Evolutionary conservation across 2,113 vertebrate species (phyloP).

Genomic region (Misgurnus anguillicaudatus): DNA sequence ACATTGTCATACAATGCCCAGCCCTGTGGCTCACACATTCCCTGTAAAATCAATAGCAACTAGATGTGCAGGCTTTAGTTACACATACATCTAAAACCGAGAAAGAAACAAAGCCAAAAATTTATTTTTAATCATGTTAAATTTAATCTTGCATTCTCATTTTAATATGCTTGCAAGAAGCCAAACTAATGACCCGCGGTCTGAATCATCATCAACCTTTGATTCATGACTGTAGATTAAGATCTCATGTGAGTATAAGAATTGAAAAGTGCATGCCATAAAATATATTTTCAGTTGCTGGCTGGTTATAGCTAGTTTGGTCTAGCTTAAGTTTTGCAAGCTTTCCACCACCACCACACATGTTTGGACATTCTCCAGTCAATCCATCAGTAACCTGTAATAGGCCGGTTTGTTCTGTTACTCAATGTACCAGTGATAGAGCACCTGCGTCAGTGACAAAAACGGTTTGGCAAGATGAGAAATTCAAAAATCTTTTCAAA

Average conservation of each 20-base stretch:
- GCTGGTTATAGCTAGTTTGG: background rate
- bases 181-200: background rate
- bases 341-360: background rate
- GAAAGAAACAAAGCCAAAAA: background rate
- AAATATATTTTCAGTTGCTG: background rate
- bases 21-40: too few relatives aligned
- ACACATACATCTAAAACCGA: too few relatives aligned
- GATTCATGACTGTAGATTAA: background rate
- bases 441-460: too few relatives aligned
- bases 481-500: too few relatives aligned
- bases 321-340: background rate
- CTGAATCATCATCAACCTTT: background rate
- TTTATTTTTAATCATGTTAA: background rate
- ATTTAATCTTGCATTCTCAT: background rate
- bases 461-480: too few relatives aligned
- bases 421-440: background rate
- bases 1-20: background rate
- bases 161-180: background rate
- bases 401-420: conserved; percentile 21
- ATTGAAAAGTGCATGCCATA: background rate
- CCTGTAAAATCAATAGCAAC: background rate
- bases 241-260: background rate
- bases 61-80: background rate
- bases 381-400: background rate
- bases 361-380: conserved; percentile 16